A percentile compares a stretch with the other conserved stretches of the same genome.
Evolutionary conservation across 2,888 invertebrate species (phyloP).

Genomic region (Synergus gifuensis): DNA sequence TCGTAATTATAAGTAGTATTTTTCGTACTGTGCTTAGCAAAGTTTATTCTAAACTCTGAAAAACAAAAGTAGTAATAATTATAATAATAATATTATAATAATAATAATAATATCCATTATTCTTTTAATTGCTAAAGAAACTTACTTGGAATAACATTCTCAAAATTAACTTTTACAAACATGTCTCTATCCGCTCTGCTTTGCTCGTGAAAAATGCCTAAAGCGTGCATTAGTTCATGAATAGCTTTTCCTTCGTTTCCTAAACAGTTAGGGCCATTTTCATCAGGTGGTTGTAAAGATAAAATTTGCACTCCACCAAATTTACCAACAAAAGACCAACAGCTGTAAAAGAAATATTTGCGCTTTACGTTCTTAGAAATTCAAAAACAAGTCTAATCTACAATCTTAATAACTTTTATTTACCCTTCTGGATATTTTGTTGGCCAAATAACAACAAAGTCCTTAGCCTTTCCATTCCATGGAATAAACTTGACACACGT

Average conservation of each 20-base stretch:
- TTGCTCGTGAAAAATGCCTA: constrained; percentile 92
- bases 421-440: constrained; percentile 82
- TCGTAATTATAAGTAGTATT: constrained; percentile 84
- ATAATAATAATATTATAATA: no score
- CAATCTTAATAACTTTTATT: constrained; percentile 44
- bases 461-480: constrained; percentile 82
- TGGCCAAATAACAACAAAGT: constrained; percentile 84
- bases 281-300: constrained; percentile 83
- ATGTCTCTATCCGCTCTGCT: constrained; percentile 86
- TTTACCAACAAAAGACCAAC: constrained; percentile 88
- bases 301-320: constrained; percentile 87
- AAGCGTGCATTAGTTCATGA: constrained; percentile 89
- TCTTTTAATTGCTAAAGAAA: constrained; percentile 38
- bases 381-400: neutral
- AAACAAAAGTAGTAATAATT: constrained; percentile 50
- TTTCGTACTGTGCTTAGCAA: constrained; percentile 82
- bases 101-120: neutral
- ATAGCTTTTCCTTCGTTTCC: constrained; percentile 86
- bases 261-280: constrained; percentile 82
- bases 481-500: constrained; percentile 84
- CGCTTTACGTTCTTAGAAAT: neutral
- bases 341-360: constrained; percentile 74
- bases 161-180: constrained; percentile 84
- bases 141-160: constrained; percentile 83
- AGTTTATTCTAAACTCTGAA: constrained; percentile 82